Percentiles rank a stretch among this genome's conserved stretches.
Evolutionary conservation across 2,113 vertebrate species (phyloP).

Genomic region (Reinhardtius hippoglossoides): DNA sequence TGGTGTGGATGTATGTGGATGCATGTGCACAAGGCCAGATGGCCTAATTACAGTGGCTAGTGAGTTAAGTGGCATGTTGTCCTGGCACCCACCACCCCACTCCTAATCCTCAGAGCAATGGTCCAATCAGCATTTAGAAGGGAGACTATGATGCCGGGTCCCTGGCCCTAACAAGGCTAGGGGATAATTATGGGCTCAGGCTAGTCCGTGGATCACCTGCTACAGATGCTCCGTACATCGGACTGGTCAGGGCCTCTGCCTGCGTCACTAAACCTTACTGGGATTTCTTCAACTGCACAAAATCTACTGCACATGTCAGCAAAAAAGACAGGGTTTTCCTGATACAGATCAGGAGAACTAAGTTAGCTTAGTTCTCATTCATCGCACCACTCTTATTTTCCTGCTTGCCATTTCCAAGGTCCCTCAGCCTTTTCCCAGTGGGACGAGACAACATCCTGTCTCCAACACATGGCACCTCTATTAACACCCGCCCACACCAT

Average conservation of each 20-base stretch:
- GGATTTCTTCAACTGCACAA: slow-evolving; percentile 28
- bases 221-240: slow-evolving; percentile 57
- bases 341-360: neutral
- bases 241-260: slow-evolving; percentile 1
- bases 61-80: slow-evolving; percentile 82
- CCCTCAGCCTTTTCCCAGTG: neutral
- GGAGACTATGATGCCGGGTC: slow-evolving; percentile 58
- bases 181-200: slow-evolving; percentile 84
- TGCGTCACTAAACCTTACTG: slow-evolving; percentile 43
- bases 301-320: slow-evolving; percentile 18
- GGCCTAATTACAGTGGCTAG: slow-evolving; percentile 88
- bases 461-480: neutral
- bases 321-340: neutral
- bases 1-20: slow-evolving; percentile 46
- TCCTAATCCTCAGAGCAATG: slow-evolving; percentile 84
- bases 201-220: slow-evolving; percentile 70
- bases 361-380: neutral
- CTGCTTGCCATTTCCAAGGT: neutral
- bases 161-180: slow-evolving; percentile 70
- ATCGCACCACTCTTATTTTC: neutral
- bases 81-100: slow-evolving; percentile 58
- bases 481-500: slow-evolving; percentile 22
- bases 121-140: slow-evolving; percentile 86
- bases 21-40: slow-evolving; percentile 77
- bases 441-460: slow-evolving; percentile 28